Evolutionary conservation across 2,113 vertebrate genomes (phyloP), one percentile per base, ranked within the genome.

Genomic region (Sciurus niger): DNA sequence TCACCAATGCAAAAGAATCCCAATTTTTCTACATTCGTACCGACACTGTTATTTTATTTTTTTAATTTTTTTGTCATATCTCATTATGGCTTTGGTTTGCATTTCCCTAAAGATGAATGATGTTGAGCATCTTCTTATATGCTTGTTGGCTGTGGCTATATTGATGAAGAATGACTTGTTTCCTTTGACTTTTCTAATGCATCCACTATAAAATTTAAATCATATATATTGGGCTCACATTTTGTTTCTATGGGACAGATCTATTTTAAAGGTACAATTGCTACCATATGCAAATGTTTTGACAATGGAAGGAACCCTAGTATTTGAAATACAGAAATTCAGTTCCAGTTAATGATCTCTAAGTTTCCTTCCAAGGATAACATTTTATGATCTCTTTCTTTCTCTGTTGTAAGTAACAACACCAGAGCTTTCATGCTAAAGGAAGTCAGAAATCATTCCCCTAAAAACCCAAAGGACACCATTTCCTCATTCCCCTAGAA

Each of bases 281-380:
- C 18, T 78, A 37, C 63, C 51, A 72, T 53, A 72, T 2, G 20
- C 24, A n/a, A 85, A 74, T n/a, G 5, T 77, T 86, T 77, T 51
- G 43, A 58, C 43, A 72, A 10, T 58, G 53, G 34, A 87, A 93
- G 20, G 60, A 72, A 65, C 10, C 43, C 51, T n/a, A 53, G 77
- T 30, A 28, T 73, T 94, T 84, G 70, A 82, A 95, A 92, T 89
- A 25, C 77, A 30, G 17, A 68, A 73, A 85, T 37, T 12, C 25
- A 60, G 46, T 90, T 89, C 53, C 30, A 68, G 9, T 18, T 30
- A 48, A 48, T 70, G 6, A 93, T 84, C 90, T 96, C 70, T 88
- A 68, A 40, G 18, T 46, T 43, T 67, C 55, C 60, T 67, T 78
- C 17, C 22, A 46, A 8, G 6, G 0, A 34, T 84, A 43, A 16